phyloP scores from a whole-genome alignment of 2,113 vertebrate species.

The Pelusios castaneus region DNA sequence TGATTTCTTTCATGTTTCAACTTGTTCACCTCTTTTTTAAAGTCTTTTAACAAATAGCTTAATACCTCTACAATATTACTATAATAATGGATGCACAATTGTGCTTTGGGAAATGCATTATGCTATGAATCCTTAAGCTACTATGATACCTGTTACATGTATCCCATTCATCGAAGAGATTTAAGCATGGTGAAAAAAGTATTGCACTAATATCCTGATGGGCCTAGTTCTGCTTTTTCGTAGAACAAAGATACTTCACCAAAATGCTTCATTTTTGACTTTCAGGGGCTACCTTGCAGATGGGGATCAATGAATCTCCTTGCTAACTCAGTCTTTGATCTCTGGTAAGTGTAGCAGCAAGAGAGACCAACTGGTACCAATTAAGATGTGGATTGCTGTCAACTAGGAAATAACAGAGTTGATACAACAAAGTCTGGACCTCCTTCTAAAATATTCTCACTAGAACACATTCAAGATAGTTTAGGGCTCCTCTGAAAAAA shows the following conservation, averaged over 20 bases:
- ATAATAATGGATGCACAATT: not conserved
- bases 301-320: not conserved
- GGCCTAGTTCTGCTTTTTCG: not conserved
- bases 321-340: not conserved
- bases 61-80: not conserved
- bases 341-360: not conserved
- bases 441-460: not conserved
- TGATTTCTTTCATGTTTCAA: no score
- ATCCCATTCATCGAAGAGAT: not conserved
- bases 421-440: not conserved
- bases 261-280: not conserved
- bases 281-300: not conserved
- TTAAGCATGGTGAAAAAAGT: not conserved
- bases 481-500: not conserved
- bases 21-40: not conserved
- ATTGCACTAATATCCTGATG: not conserved
- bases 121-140: not conserved
- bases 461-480: no score
- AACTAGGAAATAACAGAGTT: not conserved
- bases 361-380: not conserved
- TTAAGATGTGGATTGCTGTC: not conserved
- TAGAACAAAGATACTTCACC: not conserved
- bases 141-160: not conserved
- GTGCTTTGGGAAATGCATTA: not conserved
- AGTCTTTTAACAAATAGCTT: not conserved